Percentiles rank a stretch among this genome's conserved stretches.
These are phyloP conservation scores for Chloroceryle inda DNA, from an alignment of 2,797 vertebrate genomes.

Conservation along the genomic window DNA sequence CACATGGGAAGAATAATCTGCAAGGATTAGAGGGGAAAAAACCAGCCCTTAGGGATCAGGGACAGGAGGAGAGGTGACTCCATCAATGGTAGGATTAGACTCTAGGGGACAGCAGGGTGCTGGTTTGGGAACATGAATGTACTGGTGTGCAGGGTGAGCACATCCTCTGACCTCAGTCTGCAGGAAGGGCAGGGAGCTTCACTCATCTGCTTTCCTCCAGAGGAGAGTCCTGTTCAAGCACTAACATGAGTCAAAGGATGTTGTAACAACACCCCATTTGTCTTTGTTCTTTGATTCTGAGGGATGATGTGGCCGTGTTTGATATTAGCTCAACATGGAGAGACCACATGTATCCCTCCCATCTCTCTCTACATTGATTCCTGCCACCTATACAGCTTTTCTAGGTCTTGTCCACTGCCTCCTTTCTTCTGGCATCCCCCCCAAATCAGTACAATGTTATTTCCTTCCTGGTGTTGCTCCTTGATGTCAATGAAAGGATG, in stretches of 20 bases:
- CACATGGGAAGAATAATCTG: not conserved
- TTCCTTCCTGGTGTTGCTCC: not conserved
- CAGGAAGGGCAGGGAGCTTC: not conserved
- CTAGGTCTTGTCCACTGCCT: not conserved
- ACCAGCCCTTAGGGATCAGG: not conserved
- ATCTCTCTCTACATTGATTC: not conserved
- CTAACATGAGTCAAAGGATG: not conserved
- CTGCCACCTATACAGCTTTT: not conserved
- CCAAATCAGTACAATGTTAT: not conserved
- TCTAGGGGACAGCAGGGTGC: not conserved
- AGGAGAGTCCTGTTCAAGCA: not conserved
- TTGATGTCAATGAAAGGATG: not conserved
- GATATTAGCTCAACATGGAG: not conserved
- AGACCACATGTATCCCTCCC: accelerated
- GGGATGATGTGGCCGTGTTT: not conserved
- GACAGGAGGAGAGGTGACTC: not conserved
- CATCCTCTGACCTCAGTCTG: not conserved
- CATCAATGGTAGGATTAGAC: not conserved
- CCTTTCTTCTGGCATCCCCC: not conserved
- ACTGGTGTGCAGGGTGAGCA: not conserved
- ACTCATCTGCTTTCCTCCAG: not conserved
- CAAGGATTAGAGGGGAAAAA: not conserved
- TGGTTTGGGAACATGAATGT: not conserved
- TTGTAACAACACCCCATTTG: not conserved
- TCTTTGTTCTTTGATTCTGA: not conserved